Evolutionary conservation across 1,140 invertebrate genomes (phyloP).

Genomic region (Ridgeia piscesae): DNA sequence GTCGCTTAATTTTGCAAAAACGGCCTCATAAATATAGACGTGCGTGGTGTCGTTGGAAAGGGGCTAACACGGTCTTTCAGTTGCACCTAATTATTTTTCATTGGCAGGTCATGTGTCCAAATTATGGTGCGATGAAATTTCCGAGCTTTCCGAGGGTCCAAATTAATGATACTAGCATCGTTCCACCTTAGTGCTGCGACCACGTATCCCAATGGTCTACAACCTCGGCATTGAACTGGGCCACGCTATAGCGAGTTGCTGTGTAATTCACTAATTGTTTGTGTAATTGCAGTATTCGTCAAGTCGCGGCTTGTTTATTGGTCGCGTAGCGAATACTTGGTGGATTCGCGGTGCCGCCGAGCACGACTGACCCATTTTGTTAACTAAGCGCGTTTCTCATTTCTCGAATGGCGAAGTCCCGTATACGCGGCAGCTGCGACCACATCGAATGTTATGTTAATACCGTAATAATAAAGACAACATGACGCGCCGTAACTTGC

Average conservation of each 20-base stretch:
- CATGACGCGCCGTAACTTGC: background rate
- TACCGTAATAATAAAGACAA: background rate
- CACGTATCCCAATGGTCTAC: background rate
- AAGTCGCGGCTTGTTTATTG: background rate
- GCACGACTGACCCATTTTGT: background rate
- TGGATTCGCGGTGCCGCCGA: background rate
- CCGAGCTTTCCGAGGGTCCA: background rate
- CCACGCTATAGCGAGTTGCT: background rate
- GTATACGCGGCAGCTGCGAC: background rate
- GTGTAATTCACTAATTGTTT: conserved; percentile 3
- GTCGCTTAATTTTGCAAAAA: conserved; percentile 32
- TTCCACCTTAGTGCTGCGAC: background rate
- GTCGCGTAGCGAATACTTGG: background rate
- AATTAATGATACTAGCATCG: background rate
- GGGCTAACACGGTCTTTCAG: conserved; percentile 26
- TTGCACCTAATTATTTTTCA: conserved; percentile 42
- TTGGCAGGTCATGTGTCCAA: conserved; percentile 11
- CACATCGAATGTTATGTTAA: background rate
- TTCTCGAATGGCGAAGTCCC: background rate
- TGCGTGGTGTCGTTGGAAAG: conserved; percentile 27
- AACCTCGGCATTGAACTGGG: conserved; percentile 9
- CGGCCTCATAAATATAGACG: conserved; percentile 33
- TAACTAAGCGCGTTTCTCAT: background rate
- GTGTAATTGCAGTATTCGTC: background rate
- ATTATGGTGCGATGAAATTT: background rate